A percentile compares a stretch with the other conserved stretches of the same genome.
Evolutionary conservation across 2,888 invertebrate species (phyloP).

Genomic region (Cremastobaeus sp.): DNA sequence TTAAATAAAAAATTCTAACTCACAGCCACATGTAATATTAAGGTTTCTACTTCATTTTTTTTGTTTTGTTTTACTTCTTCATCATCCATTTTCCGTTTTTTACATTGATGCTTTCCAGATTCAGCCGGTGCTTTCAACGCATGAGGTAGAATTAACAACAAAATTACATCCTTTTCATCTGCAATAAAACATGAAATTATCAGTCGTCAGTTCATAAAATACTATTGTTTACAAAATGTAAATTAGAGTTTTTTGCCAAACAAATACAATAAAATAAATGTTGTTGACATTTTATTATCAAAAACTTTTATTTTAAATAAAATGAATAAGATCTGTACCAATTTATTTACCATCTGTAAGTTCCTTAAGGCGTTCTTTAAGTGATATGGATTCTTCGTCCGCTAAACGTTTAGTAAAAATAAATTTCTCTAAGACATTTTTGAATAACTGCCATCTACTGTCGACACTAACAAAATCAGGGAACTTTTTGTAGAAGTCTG

Average conservation of each 20-base stretch:
- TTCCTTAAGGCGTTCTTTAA: not conserved
- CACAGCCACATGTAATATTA: slow-evolving; percentile 11
- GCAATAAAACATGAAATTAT: no score
- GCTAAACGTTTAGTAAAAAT: slow-evolving; percentile 1
- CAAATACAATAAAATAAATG: no score
- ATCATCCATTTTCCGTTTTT: slow-evolving; percentile 7
- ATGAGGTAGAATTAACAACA: slow-evolving; percentile 3
- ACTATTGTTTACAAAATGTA: no score
- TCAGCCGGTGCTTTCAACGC: slow-evolving; percentile 12
- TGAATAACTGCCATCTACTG: not conserved
- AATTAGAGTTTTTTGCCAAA: no score
- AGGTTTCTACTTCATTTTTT: slow-evolving; percentile 17
- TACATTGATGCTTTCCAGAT: not conserved
- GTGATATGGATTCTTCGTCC: not conserved
- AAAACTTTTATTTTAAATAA: not conserved
- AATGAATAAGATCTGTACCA: not conserved
- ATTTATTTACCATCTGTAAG: slow-evolving; percentile 10
- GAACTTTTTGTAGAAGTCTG: no score
- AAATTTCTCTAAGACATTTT: slow-evolving; percentile 19
- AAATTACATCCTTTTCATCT: slow-evolving; percentile 7
- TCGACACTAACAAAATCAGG: slow-evolving; percentile 3
- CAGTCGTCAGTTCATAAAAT: no score
- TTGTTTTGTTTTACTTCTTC: not conserved
- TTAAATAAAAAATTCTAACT: no score
- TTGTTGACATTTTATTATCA: no score